These are phyloP conservation scores for Lerema accius DNA, from an alignment of 1,140 invertebrate species.

Conservation along the genomic window DNA sequence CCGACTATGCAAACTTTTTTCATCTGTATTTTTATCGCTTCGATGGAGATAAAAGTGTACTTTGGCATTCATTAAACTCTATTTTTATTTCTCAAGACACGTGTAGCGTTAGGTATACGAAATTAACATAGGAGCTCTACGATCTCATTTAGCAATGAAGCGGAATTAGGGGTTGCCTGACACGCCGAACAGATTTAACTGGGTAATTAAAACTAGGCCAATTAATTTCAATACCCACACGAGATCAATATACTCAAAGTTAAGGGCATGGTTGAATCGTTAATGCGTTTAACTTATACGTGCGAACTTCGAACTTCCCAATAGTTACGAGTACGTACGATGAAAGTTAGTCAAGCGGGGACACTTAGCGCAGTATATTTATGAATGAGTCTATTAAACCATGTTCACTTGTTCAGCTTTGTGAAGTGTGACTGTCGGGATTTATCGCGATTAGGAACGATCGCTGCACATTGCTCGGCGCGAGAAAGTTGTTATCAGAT, in stretches of 20 bases:
- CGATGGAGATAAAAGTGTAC: constrained; percentile 6
- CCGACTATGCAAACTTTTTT: constrained; percentile 25
- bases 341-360: constrained; percentile 53
- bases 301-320: constrained; percentile 56
- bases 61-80: not conserved
- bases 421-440: constrained; percentile 44
- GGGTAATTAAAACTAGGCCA: constrained; percentile 45
- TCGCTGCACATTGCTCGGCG: constrained; percentile 50
- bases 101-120: constrained; percentile 5
- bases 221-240: constrained; percentile 53
- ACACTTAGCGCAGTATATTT: constrained; percentile 38
- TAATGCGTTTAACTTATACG: constrained; percentile 67
- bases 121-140: constrained; percentile 10
- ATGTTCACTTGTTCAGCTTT: constrained; percentile 56
- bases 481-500: constrained; percentile 66
- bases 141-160: constrained; percentile 30
- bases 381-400: constrained; percentile 40
- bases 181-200: constrained; percentile 31
- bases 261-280: constrained; percentile 54
- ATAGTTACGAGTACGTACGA: constrained; percentile 60
- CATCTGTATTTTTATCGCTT: constrained; percentile 1
- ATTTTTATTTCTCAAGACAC: not conserved
- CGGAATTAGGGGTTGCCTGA: constrained; percentile 25
- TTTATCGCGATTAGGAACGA: constrained; percentile 40
- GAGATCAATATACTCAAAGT: constrained; percentile 56